A percentile compares a stretch with the other conserved stretches of the same genome.
Conservation (phyloP, 2,888 invertebrate species). For the Nasonovia ribisnigri region DNA sequence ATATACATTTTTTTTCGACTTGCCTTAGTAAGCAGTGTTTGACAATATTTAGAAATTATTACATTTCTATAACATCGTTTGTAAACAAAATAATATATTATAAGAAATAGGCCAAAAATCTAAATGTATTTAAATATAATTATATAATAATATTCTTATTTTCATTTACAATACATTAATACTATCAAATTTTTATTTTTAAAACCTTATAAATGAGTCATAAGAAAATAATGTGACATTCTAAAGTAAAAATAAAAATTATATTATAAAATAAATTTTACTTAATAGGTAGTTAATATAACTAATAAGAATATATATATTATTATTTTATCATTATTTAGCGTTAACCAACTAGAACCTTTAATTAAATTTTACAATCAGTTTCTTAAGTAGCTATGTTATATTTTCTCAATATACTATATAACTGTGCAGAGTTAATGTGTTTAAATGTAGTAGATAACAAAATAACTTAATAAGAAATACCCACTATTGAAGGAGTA, state of each 20-base stretch:
- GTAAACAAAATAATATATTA: background rate
- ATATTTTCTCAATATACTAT: background rate
- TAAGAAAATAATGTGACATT: background rate
- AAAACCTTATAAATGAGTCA: background rate
- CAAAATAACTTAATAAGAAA: background rate
- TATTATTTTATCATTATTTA: background rate
- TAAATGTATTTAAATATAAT: background rate
- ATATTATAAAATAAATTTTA: background rate
- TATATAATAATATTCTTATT: background rate
- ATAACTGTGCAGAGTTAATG: background rate
- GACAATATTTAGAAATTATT: background rate
- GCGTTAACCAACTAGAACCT: background rate
- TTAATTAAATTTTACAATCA: background rate
- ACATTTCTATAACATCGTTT: background rate
- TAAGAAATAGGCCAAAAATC: background rate
- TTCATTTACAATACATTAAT: background rate
- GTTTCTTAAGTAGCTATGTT: background rate
- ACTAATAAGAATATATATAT: background rate
- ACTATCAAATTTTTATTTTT: background rate
- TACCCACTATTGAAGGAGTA: background rate
- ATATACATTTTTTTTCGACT: background rate
- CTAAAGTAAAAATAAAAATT: background rate
- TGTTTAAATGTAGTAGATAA: background rate
- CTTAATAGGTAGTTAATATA: background rate
- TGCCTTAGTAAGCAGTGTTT: background rate